Base-by-base conservation (phyloP, 1,140 invertebrate genomes). In the Kradibia gibbosae region DNA sequence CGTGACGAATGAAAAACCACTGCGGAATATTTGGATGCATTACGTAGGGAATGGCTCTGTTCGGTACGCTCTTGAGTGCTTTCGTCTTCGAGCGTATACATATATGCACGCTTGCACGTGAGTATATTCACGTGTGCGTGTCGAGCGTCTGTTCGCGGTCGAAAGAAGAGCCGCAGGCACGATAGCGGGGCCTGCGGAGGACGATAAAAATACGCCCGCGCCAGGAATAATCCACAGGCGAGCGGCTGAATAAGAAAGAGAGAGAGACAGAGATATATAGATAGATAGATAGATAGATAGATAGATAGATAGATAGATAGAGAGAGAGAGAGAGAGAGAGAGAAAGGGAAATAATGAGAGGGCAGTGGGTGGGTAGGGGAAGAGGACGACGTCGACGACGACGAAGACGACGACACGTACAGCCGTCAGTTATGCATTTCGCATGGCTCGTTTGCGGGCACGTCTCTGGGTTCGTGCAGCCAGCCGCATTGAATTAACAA, bases 131-230 rank as follows among this genome's bases (percentile, higher is more conserved):
- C 20, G 67, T 34, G 39, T 25, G 31, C 11, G 22, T 10, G 39
- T 17, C 62, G 11, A 25, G 22, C 36, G 60, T 17, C 60, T 57
- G 60, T 62, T 50, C 42, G 62, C 78, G 67, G 45, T 28, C 60
- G 75, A 77, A 77, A 77, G 75, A 77, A 77, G 75, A 62, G 42
- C 73, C 73, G 55, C 75, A 39, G 57, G 57, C 75, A n/a, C 60
- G 62, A 57, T 65, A 34, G 45, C 34, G 22, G 62, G 22, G 76
- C 39, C 34, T 72, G 65, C 39, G 25, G 67, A 73, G 70, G 78
- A 73, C 78, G 78, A 80, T 80, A 80, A 80, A 80, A 80, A 80
- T 80, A 80, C 78, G 78, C 78, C 78, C 71, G 78, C 71, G 78
- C 78, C 57, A 80, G 70, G 78, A 80, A 80, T 80, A 80, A 80